Conservation (phyloP, 1,140 invertebrate species). For the Ceratoteleas bidentatus region DNA sequence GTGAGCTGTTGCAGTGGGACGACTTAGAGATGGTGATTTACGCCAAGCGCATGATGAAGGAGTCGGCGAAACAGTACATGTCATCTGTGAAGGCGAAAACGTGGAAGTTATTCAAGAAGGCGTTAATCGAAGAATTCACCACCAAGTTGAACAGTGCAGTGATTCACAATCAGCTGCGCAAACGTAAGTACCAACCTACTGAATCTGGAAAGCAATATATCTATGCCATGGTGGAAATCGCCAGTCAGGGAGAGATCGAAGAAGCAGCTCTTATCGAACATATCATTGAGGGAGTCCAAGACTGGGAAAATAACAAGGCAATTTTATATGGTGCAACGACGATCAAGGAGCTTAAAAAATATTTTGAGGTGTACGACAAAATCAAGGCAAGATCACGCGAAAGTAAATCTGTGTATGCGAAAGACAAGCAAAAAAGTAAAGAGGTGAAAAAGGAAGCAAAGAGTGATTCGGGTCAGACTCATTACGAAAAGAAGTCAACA, state of each 20-base stretch:
- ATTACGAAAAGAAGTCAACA: slow-evolving; percentile 10
- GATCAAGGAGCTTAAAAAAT: slow-evolving; percentile 43
- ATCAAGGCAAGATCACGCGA: slow-evolving; percentile 17
- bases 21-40: neutral
- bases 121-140: slow-evolving; percentile 56
- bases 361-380: slow-evolving; percentile 35
- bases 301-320: slow-evolving; percentile 53
- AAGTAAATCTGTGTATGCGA: neutral
- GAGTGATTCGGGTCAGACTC: neutral
- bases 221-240: slow-evolving; percentile 68
- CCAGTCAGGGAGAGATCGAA: slow-evolving; percentile 62
- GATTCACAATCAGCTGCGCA: slow-evolving; percentile 38
- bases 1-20: too few relatives aligned
- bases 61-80: slow-evolving; percentile 4
- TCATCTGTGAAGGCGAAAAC: neutral
- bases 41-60: slow-evolving; percentile 6
- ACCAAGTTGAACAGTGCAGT: slow-evolving; percentile 44
- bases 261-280: slow-evolving; percentile 67
- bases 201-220: slow-evolving; percentile 64
- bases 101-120: slow-evolving; percentile 34
- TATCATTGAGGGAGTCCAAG: slow-evolving; percentile 69
- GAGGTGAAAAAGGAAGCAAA: slow-evolving; percentile 7
- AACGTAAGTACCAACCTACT: slow-evolving; percentile 19
- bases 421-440: slow-evolving; percentile 8
- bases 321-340: slow-evolving; percentile 58